Conservation (phyloP, 2,888 invertebrate genomes). For the Augochlorella aurata region DNA sequence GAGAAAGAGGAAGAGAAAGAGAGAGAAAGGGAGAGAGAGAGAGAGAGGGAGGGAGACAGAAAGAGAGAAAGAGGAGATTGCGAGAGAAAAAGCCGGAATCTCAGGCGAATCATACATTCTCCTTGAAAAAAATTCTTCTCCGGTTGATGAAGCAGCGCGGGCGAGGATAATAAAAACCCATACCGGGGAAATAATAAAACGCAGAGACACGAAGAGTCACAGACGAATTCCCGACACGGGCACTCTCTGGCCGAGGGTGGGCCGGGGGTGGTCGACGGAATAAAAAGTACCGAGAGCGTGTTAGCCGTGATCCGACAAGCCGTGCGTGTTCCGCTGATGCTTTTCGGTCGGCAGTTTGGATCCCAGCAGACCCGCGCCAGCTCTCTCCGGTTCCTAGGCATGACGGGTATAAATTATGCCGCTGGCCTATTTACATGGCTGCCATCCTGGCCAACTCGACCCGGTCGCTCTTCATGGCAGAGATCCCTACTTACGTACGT, state of each 20-base stretch:
- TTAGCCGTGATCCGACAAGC: constrained; percentile 58
- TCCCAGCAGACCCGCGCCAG: constrained; percentile 65
- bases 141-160: not conserved
- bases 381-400: constrained; percentile 58
- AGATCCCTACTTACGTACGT: constrained; percentile 65
- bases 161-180: constrained; percentile 36
- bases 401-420: constrained; percentile 79
- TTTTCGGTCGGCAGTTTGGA: constrained; percentile 66
- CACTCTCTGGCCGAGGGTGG: not conserved
- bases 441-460: constrained; percentile 68
- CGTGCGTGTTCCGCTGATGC: constrained; percentile 64
- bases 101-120: not conserved
- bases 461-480: constrained; percentile 63
- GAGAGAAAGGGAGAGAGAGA: too few species aligned
- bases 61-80: too few species aligned
- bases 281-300: constrained; percentile 38
- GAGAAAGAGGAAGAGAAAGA: too few species aligned
- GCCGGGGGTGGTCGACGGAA: constrained; percentile 15
- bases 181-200: constrained; percentile 33
- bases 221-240: constrained; percentile 32
- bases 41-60: too few species aligned
- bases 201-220: constrained; percentile 23
- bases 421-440: constrained; percentile 78
- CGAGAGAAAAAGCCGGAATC: not conserved
- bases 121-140: not conserved